phyloP scores from a whole-genome alignment of 2,113 vertebrate genomes.

The Bombycilla garrulus region DNA sequence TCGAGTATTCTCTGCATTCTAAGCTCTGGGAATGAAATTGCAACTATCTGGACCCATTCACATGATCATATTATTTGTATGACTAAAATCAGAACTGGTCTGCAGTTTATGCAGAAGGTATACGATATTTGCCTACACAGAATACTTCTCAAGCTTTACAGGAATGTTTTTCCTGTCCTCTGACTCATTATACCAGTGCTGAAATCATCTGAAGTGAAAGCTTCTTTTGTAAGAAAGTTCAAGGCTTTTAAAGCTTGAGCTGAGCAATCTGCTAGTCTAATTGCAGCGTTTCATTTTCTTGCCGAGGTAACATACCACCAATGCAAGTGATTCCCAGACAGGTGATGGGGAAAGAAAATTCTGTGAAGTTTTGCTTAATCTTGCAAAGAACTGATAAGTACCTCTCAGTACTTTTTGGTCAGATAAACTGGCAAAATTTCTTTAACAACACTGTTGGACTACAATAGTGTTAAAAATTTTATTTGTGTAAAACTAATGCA shows the following conservation, averaged over 20 bases:
- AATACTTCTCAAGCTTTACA: not conserved
- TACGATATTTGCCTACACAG: not conserved
- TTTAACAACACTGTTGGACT: not conserved
- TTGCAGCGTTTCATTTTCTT: not conserved
- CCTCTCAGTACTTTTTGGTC: not conserved
- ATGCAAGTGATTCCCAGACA: not conserved
- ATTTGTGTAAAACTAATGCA: not conserved
- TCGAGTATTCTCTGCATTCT: not conserved
- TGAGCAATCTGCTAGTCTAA: not conserved
- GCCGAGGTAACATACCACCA: not conserved
- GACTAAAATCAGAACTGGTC: not conserved
- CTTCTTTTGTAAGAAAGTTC: not conserved
- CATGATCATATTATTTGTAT: not conserved
- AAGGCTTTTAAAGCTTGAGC: not conserved
- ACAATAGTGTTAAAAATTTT: not conserved
- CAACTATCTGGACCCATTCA: not conserved
- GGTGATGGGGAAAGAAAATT: not conserved
- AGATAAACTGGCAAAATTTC: not conserved
- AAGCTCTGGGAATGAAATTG: not conserved
- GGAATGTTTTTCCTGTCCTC: not conserved
- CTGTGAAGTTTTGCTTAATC: rapidly evolving
- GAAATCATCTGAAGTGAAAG: not conserved
- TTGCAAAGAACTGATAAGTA: not conserved
- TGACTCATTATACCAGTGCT: not conserved
- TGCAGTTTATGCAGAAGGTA: not conserved